phyloP scores from a whole-genome alignment of 2,888 invertebrate genomes.

The Lymantria monacha region DNA sequence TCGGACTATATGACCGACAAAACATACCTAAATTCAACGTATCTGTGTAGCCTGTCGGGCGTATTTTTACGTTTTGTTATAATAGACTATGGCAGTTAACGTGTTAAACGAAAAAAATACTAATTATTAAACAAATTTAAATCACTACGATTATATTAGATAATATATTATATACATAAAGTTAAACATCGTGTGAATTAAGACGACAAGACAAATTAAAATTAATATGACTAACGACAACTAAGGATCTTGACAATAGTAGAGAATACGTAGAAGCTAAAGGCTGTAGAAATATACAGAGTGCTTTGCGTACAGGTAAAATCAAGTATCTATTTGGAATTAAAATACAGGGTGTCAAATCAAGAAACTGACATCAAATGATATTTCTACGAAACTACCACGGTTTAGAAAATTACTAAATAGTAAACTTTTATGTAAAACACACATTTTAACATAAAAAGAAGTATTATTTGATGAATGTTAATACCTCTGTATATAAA shows the following conservation, averaged over 20 bases:
- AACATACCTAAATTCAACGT: too few relatives aligned
- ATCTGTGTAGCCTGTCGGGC: too few relatives aligned
- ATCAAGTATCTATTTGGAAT: constrained; percentile 44
- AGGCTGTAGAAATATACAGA: constrained; percentile 63
- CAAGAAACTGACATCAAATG: constrained; percentile 50
- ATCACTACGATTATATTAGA: too few relatives aligned
- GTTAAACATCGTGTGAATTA: too few relatives aligned
- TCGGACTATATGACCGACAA: too few relatives aligned
- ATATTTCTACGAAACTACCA: constrained; percentile 39
- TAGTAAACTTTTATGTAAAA: constrained; percentile 19
- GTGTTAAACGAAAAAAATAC: too few relatives aligned
- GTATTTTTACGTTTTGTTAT: too few relatives aligned
- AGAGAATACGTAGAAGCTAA: constrained; percentile 73
- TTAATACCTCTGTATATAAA: constrained; percentile 32
- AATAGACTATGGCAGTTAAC: too few relatives aligned
- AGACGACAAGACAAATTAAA: too few relatives aligned
- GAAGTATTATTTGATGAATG: constrained; percentile 45
- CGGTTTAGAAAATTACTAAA: constrained; percentile 12
- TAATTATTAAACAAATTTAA: too few relatives aligned
- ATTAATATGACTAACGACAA: constrained; percentile 40
- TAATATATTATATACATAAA: too few relatives aligned
- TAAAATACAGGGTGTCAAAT: constrained; percentile 66
- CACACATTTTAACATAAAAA: constrained; percentile 14
- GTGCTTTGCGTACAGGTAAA: constrained; percentile 60
- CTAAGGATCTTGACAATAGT: constrained; percentile 79